Evolutionary conservation across 2,797 vertebrate genomes (phyloP), one percentile per base, ranked within the genome.

Genomic region (Myotis myotis): DNA sequence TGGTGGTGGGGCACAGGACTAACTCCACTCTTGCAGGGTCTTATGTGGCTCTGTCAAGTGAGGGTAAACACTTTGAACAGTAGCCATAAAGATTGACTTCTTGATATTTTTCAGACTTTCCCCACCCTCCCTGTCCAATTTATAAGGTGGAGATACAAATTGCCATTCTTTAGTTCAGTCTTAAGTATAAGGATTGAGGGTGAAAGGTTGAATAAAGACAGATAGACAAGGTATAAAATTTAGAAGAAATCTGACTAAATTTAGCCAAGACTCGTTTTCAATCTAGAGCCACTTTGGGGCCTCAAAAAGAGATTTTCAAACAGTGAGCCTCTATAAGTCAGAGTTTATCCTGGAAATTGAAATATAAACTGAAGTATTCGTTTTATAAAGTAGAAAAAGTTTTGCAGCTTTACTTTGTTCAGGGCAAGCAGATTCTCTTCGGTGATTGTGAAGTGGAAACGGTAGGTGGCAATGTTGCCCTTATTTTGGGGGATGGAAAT

Each of bases 401-500:
- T 72, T 19, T 13, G 16, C 19, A 16, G 47, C 6, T 62, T 47
- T 1, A 3, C 60, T 76, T 71, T 66, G 22, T 60, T 30, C 20
- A 53, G 44, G 47, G 22, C 19, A 1, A 47, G 25, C 15, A 2
- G 8, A 78, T 78, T 86, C 51, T 87, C 19, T 11, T 17, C 3
- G 0, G 68, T 6, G 6, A 55, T 20, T 79, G 72, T n/a, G 28
- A 66, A 79, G 23, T 5, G 9, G 6, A 49, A 90, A 33, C 97
- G 76, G 95, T 41, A 97, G 97, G 81, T 97, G 97, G 96, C 96
- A 25, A 5, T 89, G 86, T 96, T 94, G 95, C 15, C n/a, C 66
- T 74, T 66, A 72, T 64, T 51, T 87, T 78, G 12, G 60, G 36
- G 28, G 66, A 28, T 62, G 28, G 8, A 33, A 87, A 51, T 8